These are phyloP conservation scores for Crocidura indochinensis DNA, from an alignment of 2,797 vertebrate genomes.

Conservation along the genomic window DNA sequence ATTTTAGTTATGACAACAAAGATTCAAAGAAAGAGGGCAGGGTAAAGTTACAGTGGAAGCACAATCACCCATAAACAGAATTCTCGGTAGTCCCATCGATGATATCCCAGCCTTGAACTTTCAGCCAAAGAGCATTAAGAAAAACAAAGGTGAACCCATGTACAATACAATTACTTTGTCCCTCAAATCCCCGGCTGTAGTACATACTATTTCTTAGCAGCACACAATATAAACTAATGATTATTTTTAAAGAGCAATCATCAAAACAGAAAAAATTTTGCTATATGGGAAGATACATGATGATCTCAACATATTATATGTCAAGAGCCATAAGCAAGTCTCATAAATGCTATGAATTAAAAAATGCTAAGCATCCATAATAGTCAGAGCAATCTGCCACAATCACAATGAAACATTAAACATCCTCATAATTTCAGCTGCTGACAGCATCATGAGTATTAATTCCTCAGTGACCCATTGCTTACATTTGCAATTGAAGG, in stretches of 20 bases:
- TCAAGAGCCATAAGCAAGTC: not conserved
- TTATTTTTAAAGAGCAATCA: slow-evolving; percentile 46
- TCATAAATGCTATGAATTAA: slow-evolving; percentile 1
- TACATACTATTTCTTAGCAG: too few species aligned
- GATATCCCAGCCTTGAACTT: too few species aligned
- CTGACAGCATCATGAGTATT: not conserved
- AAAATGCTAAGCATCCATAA: not conserved
- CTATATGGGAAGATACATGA: not conserved
- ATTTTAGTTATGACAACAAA: too few species aligned
- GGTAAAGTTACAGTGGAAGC: too few species aligned
- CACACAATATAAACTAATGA: too few species aligned
- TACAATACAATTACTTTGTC: too few species aligned
- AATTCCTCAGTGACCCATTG: not conserved
- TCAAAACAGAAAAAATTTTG: slow-evolving; percentile 23
- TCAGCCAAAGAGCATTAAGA: too few species aligned
- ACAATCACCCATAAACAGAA: too few species aligned
- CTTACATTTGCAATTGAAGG: slow-evolving; percentile 7
- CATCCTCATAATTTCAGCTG: not conserved
- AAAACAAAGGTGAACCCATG: too few species aligned
- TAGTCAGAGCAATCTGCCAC: not conserved
- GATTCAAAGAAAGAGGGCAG: too few species aligned
- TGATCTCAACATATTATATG: not conserved
- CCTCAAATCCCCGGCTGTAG: too few species aligned
- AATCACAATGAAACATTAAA: not conserved
- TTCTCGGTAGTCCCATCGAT: too few species aligned